Base-by-base conservation (phyloP, 2,888 invertebrate genomes). In the Scrobipalpa atriplicella region DNA sequence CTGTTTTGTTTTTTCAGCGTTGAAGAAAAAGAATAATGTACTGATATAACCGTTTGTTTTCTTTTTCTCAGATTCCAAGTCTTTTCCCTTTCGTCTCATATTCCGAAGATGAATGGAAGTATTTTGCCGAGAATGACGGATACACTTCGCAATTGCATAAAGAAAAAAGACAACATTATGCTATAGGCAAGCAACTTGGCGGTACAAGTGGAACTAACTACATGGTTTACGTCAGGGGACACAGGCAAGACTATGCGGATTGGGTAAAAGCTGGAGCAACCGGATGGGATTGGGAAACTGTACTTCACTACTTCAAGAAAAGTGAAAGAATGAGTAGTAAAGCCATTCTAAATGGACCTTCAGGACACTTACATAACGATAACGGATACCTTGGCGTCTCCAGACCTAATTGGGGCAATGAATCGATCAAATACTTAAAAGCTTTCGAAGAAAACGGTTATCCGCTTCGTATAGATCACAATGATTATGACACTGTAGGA, bases 181-280 rank as follows among this genome's bases (percentile, higher is more conserved):
- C 94, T 0, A 90, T 96, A 51, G 94, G 94, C 0, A 94, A 95
- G 75, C 90, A 92, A 2, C 80, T 94, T 18, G 95, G 95, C 0
- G 96, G 95, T 0, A 90, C 93, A 11, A 94, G 94, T 62, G 86
- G 91, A 0, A 85, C 95, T 2, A 95, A 95, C 78, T 94, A 91
- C 51, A 94, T 95, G 94, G 72, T 94, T 0, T 94, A 95, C 74
- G 83, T 94, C 0, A 85, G 94, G 68, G 95, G 95, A 0, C 94
- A 94, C 77, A 88, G 92, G 38, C 80, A 79, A 8, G 95, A 96
- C 76, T 96, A 93, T 75, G 75, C 89, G 0, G 80, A 90, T 0
- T 97, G 97, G 97, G 94, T 93, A 0, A 86, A 85, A 5, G 74
- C 93, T 66, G 96, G 95, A 0, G 95, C 95, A 19, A 13, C 82